Evolutionary conservation across 2,888 invertebrate genomes (phyloP), one percentile per base, ranked within the genome.

Genomic region (Sphaeridia pumilis): DNA sequence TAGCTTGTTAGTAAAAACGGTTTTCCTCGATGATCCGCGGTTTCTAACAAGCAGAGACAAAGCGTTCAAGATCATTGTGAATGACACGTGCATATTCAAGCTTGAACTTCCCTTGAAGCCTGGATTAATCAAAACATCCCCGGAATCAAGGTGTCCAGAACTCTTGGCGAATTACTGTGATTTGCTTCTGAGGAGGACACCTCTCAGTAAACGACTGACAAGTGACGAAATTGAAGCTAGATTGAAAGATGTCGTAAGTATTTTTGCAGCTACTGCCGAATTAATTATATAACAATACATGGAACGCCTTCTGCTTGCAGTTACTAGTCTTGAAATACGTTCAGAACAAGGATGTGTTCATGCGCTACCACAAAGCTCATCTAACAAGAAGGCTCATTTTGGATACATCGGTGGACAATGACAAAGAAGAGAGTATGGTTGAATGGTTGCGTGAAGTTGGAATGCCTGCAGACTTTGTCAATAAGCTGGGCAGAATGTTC

Each of bases 391-490:
- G 92, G 58, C 79, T 98, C 61, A 97, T 99, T 70, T 78, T 99
- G 63, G 97, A 98, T 70, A 92, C 94, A 20, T 94, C 94, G 68
- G 94, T 95, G 1, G 98, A 99, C 73, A 93, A 92, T 63, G 98
- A 98, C 71, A 95, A 97, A 69, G 98, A 99, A 72, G 97, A 98
- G 72, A 93, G 92, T 69, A 97, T 98, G 88, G 95, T 98, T 0
- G 94, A 94, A 70, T 93, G 94, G 92, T 78, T 61, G n/a, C 41
- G 61, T 28, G 63, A 63, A 52, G 57, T 59, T n/a, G 98, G 98
- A 27, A 98, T 99, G 97, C 98, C 98, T 2, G 95, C 97, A 0
- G 98, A 99, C 73, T 95, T 92, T 75, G 94, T 98, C 20, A 97
- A 95, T 75, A 95, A 97, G 73, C 74, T 98, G 67, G 93, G 92